phyloP scores from a whole-genome alignment of 1,140 invertebrate genomes.

The Psix sp. region DNA sequence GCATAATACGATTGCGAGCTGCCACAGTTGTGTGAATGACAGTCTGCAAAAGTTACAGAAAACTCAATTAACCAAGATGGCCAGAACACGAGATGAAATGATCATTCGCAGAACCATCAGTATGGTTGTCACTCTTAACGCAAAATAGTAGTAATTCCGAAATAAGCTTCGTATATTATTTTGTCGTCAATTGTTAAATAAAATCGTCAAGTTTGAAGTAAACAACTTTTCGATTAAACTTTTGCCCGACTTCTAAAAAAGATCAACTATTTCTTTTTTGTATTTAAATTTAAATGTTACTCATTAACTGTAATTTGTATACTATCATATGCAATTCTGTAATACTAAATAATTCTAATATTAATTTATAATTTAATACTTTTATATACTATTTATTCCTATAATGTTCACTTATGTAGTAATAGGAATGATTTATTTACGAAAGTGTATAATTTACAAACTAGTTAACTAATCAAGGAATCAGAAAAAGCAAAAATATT shows the following conservation, averaged over 20 bases:
- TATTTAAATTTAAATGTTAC: no score
- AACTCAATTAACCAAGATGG: slow-evolving; percentile 72
- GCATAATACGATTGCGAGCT: slow-evolving; percentile 42
- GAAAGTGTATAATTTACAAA: no score
- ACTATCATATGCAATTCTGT: no score
- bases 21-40: slow-evolving; percentile 49
- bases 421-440: no score
- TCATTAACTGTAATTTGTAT: no score
- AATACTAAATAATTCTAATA: no score
- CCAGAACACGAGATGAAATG: slow-evolving; percentile 58
- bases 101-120: slow-evolving; percentile 51
- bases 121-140: slow-evolving; percentile 26
- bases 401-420: no score
- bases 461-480: no score
- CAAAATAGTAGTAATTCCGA: slow-evolving; percentile 30
- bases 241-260: background rate
- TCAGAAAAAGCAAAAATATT: no score
- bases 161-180: slow-evolving; percentile 23
- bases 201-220: background rate
- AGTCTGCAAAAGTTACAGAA: slow-evolving; percentile 69
- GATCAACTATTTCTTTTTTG: no score
- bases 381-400: no score
- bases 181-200: background rate
- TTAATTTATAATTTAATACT: no score
- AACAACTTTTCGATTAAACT: background rate